Base-by-base conservation (phyloP, 35 echinoderm and acorn worm genomes). In the Anneissia japonica region DNA sequence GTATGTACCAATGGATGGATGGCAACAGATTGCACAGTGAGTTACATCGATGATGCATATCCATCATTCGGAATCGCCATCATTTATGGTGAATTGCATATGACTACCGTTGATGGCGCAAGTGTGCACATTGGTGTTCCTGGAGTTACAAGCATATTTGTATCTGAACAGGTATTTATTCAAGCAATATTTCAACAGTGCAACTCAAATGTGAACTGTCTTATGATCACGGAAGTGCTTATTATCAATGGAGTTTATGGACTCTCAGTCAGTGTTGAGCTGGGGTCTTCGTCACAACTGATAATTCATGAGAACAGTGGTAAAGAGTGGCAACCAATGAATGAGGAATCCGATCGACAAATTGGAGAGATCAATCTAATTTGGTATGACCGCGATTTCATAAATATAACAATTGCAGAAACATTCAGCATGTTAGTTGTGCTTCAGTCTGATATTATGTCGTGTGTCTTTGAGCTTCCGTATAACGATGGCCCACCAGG, bases 21-120 rank as follows among this genome's bases (percentile, higher is more conserved):
- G 35, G 79, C 35, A 6, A 37, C 36, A 13, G 79, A 81, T 39
- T 81, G 79, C 38, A 40, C n/a, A n/a, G 26, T 81, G n/a, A 81
- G 79, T 39, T 81, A 81, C 37, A 37, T 81, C 40, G 37, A 81
- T 0, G 9, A 17, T 30, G 35, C 4, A 37, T 16, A 37, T 64
- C 51, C 51, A n/a, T 81, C 79, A 40, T 10, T 38, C 5, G 79
- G 79, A 39, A 81, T 81, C 26, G 34, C 79, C 37, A 81, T 81
- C 79, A 40, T 81, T 0, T 39, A 38, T 40, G 79, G 79, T 11
- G 38, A 81, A 30, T 21, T 81, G n/a, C 79, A 81, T 81, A 14
- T 81, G 35, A 81, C 79, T 0, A 81, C 79, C 36, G 35, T 81
- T 30, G 79, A 81, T 40, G 36, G 35, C 17, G 79, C 36, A 23